A percentile compares a stretch with the other conserved stretches of the same genome.
Evolutionary conservation across 2,888 invertebrate species (phyloP).

Genomic region (Drosophila mercatorum): DNA sequence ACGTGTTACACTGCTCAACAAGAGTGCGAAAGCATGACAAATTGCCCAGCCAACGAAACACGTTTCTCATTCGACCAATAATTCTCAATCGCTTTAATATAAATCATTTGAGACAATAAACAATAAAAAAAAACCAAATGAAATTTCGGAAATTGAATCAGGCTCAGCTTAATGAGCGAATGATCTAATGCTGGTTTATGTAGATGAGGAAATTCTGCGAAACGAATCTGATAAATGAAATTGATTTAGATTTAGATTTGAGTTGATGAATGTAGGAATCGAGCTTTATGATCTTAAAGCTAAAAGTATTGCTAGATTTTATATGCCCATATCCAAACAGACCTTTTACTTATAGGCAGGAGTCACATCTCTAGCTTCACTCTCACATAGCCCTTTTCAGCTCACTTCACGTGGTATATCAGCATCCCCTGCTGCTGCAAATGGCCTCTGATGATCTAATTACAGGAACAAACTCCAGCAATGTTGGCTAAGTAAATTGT

Average conservation of each 20-base stretch:
- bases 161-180: constrained; percentile 4
- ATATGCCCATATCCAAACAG: too few relatives aligned
- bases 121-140: neutral
- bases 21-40: neutral
- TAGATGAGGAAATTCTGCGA: neutral
- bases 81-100: constrained; percentile 1
- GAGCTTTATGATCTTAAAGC: neutral
- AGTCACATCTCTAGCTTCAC: too few relatives aligned
- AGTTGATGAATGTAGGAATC: neutral
- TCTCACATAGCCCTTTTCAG: neutral
- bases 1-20: constrained; percentile 22
- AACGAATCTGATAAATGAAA: neutral
- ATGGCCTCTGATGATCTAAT: constrained; percentile 60
- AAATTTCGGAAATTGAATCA: neutral
- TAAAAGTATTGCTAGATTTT: too few relatives aligned
- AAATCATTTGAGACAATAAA: constrained; percentile 8
- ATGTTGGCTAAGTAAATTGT: constrained; percentile 26
- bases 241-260: neutral
- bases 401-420: too few relatives aligned
- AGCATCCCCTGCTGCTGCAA: neutral
- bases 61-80: neutral
- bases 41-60: neutral
- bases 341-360: too few relatives aligned
- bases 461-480: constrained; percentile 50
- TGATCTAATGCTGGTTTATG: constrained; percentile 4